Evolutionary conservation across 2,797 vertebrate species (phyloP), one percentile per base, ranked within the genome.

Genomic region (Dallia pectoralis): DNA sequence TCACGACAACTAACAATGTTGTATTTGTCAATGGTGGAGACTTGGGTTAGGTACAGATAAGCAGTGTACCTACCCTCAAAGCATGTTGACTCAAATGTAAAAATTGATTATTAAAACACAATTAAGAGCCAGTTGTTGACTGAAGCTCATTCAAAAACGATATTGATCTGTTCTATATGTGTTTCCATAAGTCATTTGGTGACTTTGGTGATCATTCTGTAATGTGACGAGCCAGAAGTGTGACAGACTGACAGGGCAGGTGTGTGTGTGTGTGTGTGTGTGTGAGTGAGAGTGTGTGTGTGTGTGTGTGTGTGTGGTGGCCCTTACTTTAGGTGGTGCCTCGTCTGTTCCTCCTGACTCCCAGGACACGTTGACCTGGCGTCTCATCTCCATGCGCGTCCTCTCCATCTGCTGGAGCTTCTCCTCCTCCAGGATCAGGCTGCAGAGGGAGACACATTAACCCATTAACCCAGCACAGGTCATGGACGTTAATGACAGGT

Each of bases 351-450:
- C 97, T 87, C 95, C 96, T 0, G 97, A 96, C 90, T 99, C 97
- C 98, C 98, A 99, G 53, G 98, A 97, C 22, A 96, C 95, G 0
- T 96, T 96, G 80, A 97, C 96, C 84, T 99, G 97, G 72, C 98
- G 91, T 87, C 98, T 95, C 88, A 98, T 97, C 91, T 99, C 98
- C 96, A 98, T 99, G 84, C 97, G 94, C 91, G 91, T 93, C 69
- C 98, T 96, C 79, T 99, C 98, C 70, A 98, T 96, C 85, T 99
- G 97, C 89, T 99, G 98, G 30, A 92, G 81, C 88, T 98, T 99
- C 91, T 99, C 98, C 82, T 99, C 98, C 70, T 98, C 95, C 84
- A 99, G 90, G 87, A 99, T 98, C 4, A 96, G 98, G 91, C 97
- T 99, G 81, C 0, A 82, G 79, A 72, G 15, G 27, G 59, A 15